Base-by-base conservation (phyloP, 2,113 vertebrate genomes). In the Colistium nudipinnis region DNA sequence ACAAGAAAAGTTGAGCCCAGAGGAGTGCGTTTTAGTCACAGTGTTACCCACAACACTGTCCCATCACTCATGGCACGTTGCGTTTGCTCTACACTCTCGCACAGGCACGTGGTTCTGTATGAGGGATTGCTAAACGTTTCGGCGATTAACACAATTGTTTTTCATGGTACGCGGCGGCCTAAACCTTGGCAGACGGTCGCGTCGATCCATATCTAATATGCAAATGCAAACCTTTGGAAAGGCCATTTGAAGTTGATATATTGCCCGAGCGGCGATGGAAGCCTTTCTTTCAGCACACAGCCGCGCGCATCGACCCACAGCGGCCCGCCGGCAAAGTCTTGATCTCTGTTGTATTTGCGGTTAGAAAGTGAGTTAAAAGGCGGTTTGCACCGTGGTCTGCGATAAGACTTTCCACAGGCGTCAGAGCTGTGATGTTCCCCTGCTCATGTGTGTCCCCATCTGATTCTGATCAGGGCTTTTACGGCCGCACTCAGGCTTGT, bases 391-490 rank as follows among this genome's bases (percentile, higher is more conserved):
- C 43, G 13, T 53, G 30, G 70, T 65, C 75, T 81, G 66, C 25
- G 87, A 90, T 86, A 80, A 88, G 76, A 89, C 78, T 82, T 87
- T 87, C 81, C 84, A 82, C 63, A 64, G 72, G 65, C 77, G 80
- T 81, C 78, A 31, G 57, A 67, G 71, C 77, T 85, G 81, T 84
- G 81, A 83, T 86, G 86, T 86, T 87, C 45, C 76, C 56, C 56
- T 14, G 24, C 75, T 86, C 81, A 75, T 87, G 66, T 85, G 76
- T 73, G 68, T 76, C 78, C 47, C 79, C 88, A 91, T 90, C 83
- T 90, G 90, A 92, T 82, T 88, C 80, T 78, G 85, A 91, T 93
- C 83, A 89, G 55, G 43, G 28, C 41, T 87, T 80, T 83, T 82
- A 83, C 56, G 73, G 79, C 76, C 17, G 47, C 62, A 1, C 60